Base-by-base conservation (phyloP, 2,113 vertebrate species). In the Ancistrus triradiatus region DNA sequence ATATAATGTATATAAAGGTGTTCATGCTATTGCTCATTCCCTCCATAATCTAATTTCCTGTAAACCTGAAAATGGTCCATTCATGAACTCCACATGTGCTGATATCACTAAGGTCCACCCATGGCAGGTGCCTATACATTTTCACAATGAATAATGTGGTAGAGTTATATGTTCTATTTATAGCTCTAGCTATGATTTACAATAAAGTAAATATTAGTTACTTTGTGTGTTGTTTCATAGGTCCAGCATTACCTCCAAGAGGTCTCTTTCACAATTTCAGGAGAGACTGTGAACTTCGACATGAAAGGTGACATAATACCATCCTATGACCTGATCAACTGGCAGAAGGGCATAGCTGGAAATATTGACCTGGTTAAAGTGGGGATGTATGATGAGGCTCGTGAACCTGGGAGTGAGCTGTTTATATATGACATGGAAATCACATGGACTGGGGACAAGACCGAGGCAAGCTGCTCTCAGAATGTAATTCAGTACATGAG, bases 321-420 rank as follows among this genome's bases (percentile, higher is more conserved):
- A 5, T 85, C 83, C 37, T 89, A 88, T 69, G 87, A 89, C 65
- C 58, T 89, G n/a, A 83, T 87, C 56, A 87, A 86, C 77, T 89
- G 87, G 87, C 86, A 87, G 67, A 81, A 68, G 68, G 78, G 77
- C n/a, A 50, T 65, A 9, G 59, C 49, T 2, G 81, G 83, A 11
- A 85, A 73, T 42, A 80, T 69, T 74, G 78, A 82, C 42, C 82
- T 85, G 74, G 56, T 85, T 59, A 80, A 72, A 7, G 82, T 86
- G 37, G 86, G 86, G n/a, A 60, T 84, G 69, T 89, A 84, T 53
- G 87, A 86, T 68, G 82, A 81, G 46, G 79, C 81, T 52, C 80
- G 78, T 33, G 70, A 76, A 51, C 35, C 51, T 15, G 82, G 86
- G 56, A 68, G 80, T 44, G 83, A 87, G 62, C 83, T 89, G 70